phyloP scores from a whole-genome alignment of 2,797 vertebrate species.

The Eidolon dupreanum region DNA sequence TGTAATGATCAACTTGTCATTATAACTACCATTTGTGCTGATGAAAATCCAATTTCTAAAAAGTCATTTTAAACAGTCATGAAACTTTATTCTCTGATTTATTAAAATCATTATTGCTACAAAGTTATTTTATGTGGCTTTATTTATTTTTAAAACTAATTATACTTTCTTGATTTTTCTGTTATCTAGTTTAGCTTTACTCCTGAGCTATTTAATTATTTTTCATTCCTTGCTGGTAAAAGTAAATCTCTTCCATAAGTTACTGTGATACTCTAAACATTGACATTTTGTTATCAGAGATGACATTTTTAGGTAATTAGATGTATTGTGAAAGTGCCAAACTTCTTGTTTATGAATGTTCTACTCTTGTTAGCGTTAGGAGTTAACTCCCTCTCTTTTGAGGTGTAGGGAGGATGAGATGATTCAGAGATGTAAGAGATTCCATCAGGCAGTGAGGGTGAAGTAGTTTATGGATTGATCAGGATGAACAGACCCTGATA shows the following conservation, averaged over 20 bases:
- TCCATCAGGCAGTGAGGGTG: neutral
- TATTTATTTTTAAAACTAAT: neutral
- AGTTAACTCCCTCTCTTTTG: neutral
- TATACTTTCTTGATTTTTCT: slow-evolving; percentile 1
- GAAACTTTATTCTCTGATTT: slow-evolving; percentile 11
- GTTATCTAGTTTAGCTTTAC: neutral
- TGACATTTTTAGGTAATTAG: slow-evolving; percentile 27
- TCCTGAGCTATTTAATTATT: slow-evolving; percentile 23
- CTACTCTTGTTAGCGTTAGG: neutral
- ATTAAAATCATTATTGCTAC: neutral
- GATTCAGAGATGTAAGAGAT: neutral
- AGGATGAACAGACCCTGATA: neutral
- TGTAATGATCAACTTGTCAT: neutral
- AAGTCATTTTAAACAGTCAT: neutral
- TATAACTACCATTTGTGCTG: neutral
- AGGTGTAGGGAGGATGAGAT: neutral
- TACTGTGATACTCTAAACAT: slow-evolving; percentile 12
- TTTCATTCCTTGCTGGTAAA: slow-evolving; percentile 39
- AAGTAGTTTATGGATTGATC: neutral
- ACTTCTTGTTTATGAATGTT: neutral
- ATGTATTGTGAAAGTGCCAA: neutral
- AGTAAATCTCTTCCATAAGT: slow-evolving; percentile 21
- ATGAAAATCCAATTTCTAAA: neutral
- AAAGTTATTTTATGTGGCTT: neutral
- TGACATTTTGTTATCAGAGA: neutral